Conservation (phyloP, 2,113 vertebrate genomes). For the Geococcyx californianus region DNA sequence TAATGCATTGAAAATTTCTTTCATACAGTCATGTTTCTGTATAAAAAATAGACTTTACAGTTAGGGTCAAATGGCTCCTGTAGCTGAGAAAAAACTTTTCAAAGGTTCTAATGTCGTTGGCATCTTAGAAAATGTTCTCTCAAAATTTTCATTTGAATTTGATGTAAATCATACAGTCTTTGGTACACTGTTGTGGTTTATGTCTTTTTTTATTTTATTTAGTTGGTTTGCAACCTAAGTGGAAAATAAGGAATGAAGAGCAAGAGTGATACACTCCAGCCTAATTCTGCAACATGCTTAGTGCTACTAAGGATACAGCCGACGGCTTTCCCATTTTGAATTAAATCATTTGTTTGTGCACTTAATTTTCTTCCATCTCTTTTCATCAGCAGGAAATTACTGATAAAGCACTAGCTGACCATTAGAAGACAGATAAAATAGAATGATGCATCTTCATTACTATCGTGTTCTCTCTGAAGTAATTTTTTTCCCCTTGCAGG, state of each 20-base stretch:
- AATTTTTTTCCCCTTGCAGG: constrained; percentile 76
- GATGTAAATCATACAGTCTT: neutral
- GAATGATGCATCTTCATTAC: neutral
- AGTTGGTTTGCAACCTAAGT: neutral
- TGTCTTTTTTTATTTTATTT: neutral
- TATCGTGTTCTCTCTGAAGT: neutral
- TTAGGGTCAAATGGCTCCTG: neutral
- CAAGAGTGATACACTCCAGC: neutral
- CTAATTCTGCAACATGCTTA: neutral
- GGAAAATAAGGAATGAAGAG: neutral
- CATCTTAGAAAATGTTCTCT: neutral
- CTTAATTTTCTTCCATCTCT: neutral
- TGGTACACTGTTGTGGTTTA: neutral
- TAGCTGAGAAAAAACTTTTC: neutral
- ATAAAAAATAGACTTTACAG: neutral
- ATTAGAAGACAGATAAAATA: neutral
- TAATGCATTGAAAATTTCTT: neutral
- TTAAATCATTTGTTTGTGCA: neutral
- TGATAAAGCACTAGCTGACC: neutral
- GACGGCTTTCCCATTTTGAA: neutral
- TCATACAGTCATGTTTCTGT: neutral
- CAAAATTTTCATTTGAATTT: neutral
- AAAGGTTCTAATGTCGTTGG: neutral
- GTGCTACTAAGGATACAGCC: neutral
- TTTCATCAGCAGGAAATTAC: neutral